A percentile compares a stretch with the other conserved stretches of the same genome.
phyloP scores from a whole-genome alignment of 2,113 vertebrate species.

The Pteropus alecto region DNA sequence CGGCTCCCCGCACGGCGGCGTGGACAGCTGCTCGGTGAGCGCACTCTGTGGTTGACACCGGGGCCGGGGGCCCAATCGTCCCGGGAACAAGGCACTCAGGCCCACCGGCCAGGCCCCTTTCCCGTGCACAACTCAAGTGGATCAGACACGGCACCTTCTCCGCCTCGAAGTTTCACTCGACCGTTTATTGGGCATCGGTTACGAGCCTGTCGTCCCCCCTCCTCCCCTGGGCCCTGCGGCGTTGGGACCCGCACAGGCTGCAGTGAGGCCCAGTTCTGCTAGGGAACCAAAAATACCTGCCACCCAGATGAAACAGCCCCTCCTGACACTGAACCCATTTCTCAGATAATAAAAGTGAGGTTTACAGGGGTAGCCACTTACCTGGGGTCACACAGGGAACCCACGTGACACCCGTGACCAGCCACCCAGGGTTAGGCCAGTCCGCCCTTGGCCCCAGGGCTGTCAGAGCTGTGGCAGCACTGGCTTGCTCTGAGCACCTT shows the following conservation, averaged over 20 bases:
- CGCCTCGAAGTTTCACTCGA: not conserved
- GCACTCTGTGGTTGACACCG: rapidly evolving
- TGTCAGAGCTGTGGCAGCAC: rapidly evolving
- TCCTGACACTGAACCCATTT: not conserved
- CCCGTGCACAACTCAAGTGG: not conserved
- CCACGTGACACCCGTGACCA: not conserved
- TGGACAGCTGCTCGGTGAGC: slow-evolving; percentile 95
- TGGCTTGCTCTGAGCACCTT: not conserved
- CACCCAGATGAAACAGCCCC: rapidly evolving
- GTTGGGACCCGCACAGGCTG: too few species aligned
- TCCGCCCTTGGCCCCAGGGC: not conserved
- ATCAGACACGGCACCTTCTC: not conserved
- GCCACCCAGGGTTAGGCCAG: not conserved
- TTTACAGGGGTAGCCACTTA: not conserved
- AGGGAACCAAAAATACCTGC: too few species aligned
- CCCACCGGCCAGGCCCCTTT: not conserved
- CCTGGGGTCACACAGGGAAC: not conserved
- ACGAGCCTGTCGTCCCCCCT: rapidly evolving
- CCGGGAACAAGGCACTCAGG: not conserved
- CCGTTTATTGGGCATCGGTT: not conserved
- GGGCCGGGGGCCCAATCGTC: not conserved
- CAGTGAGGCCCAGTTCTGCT: not conserved
- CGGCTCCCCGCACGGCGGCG: slow-evolving; percentile 88
- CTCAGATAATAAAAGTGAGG: not conserved
- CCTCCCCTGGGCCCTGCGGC: rapidly evolving